Conservation (phyloP, 1,140 invertebrate genomes). For the Brachystomella parvula region DNA sequence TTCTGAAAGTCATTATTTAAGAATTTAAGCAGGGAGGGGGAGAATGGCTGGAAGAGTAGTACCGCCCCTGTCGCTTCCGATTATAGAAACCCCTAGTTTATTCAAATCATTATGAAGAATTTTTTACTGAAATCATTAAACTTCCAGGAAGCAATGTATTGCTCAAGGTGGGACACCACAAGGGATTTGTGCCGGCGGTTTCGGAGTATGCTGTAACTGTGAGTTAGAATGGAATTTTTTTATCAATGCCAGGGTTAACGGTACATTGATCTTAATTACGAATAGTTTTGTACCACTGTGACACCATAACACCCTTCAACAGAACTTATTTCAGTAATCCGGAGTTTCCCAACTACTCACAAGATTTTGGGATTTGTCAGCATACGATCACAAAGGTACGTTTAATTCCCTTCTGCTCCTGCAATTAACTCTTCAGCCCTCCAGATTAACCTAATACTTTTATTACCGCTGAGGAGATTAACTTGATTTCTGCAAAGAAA, state of each 20-base stretch:
- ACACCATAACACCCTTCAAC: neutral
- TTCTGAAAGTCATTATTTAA: too few relatives aligned
- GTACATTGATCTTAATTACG: neutral
- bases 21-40: too few relatives aligned
- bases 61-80: too few relatives aligned
- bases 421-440: too few relatives aligned
- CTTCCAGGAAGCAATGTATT: neutral
- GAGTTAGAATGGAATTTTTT: neutral
- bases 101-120: too few relatives aligned
- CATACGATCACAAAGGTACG: neutral
- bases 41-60: too few relatives aligned
- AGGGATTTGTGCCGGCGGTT: conserved; percentile 5
- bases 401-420: too few relatives aligned
- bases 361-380: neutral
- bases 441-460: too few relatives aligned
- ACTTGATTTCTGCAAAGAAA: too few relatives aligned
- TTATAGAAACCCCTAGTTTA: too few relatives aligned
- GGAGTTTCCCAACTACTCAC: neutral
- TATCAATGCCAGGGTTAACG: neutral
- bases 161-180: neutral
- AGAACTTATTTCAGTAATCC: conserved; percentile 1
- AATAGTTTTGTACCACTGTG: neutral
- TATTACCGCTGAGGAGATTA: too few relatives aligned
- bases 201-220: neutral
- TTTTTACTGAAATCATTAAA: neutral